Conservation (phyloP, 2,888 invertebrate species). For the Ecdyonurus torrentis region DNA sequence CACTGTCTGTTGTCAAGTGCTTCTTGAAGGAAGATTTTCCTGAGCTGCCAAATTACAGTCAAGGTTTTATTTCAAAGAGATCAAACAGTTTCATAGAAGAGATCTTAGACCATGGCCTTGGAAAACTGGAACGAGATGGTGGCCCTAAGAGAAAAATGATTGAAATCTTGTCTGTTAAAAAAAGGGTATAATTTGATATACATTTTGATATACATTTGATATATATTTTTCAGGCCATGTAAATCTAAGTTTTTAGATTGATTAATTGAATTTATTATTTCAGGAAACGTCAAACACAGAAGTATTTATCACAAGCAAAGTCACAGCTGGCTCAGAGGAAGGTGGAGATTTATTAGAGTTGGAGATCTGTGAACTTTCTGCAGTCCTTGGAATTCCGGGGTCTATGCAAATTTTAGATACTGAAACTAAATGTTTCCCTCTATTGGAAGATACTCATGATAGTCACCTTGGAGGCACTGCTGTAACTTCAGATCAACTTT, state of each 20-base stretch:
- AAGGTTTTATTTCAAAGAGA: not conserved
- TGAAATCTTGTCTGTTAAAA: not conserved
- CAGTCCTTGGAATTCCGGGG: not conserved
- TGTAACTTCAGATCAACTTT: not conserved
- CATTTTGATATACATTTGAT: too few species aligned
- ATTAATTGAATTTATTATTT: too few species aligned
- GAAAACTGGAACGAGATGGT: not conserved
- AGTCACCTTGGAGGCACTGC: not conserved
- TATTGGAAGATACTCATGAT: not conserved
- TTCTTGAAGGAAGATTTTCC: not conserved
- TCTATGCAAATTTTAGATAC: not conserved
- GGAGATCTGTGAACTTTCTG: not conserved
- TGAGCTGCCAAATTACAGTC: not conserved
- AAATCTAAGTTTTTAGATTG: too few species aligned
- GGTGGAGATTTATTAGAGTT: slow-evolving; percentile 1
- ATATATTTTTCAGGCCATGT: too few species aligned
- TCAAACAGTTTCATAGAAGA: not conserved
- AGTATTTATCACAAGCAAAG: not conserved
- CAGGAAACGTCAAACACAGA: not conserved
- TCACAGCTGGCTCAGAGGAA: not conserved
- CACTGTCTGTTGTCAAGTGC: not conserved
- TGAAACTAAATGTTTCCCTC: not conserved
- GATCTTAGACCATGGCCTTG: not conserved
- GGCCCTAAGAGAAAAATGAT: not conserved
- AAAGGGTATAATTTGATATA: too few species aligned